Conservation (phyloP, 92 coral and sea anemone species). For the Epizoanthus stellaris region DNA sequence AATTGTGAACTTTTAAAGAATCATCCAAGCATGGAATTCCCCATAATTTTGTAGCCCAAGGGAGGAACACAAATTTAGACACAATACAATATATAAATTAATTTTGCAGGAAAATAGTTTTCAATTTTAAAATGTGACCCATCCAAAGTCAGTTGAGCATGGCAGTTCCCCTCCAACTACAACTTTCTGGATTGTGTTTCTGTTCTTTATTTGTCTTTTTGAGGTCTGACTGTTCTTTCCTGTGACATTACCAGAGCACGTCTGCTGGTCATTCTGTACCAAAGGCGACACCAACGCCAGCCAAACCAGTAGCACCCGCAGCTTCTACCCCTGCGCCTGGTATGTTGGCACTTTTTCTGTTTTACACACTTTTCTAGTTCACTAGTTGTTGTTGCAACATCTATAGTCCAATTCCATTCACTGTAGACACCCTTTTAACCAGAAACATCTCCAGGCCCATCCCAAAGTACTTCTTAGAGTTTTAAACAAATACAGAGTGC, state of each 20-base stretch:
- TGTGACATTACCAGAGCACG: slow-evolving; percentile 80
- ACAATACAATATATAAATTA: too few relatives aligned
- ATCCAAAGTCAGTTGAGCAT: too few relatives aligned
- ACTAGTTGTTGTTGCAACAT: not conserved
- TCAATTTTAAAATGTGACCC: not conserved
- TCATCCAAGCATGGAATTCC: too few relatives aligned
- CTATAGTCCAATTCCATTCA: too few relatives aligned
- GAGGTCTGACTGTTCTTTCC: slow-evolving; percentile 56
- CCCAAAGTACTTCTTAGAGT: too few relatives aligned
- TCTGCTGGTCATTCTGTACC: slow-evolving; percentile 79
- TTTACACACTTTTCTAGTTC: slow-evolving; percentile 15
- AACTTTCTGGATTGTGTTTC: slow-evolving; percentile 8
- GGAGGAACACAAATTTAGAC: too few relatives aligned
- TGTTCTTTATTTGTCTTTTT: slow-evolving; percentile 18
- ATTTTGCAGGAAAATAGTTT: not conserved
- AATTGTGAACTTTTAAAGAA: too few relatives aligned
- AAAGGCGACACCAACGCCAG: slow-evolving; percentile 80
- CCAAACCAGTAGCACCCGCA: slow-evolving; percentile 75
- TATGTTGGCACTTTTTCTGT: slow-evolving; percentile 65
- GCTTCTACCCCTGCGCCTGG: slow-evolving; percentile 71
- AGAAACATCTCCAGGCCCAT: too few relatives aligned
- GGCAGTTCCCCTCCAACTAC: too few relatives aligned
- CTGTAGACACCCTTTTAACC: too few relatives aligned
- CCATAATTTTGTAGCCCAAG: too few relatives aligned
- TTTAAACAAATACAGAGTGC: too few relatives aligned